Evolutionary conservation across 2,888 invertebrate species (phyloP).

Genomic region (Erebia ligea): DNA sequence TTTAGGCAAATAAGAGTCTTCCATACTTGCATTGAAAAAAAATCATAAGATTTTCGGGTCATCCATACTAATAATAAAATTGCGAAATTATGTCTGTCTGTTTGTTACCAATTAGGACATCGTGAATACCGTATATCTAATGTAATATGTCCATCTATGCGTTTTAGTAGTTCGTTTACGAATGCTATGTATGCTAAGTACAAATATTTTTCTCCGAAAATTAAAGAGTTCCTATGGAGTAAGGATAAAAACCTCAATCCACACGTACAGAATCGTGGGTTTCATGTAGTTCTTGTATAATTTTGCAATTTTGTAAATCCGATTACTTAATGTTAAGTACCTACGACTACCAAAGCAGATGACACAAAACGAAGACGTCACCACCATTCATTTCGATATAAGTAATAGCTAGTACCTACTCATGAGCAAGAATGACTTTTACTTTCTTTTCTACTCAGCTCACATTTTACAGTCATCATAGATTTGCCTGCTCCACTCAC

Average conservation of each 20-base stretch:
- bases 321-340: not conserved
- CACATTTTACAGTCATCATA: conserved; percentile 8
- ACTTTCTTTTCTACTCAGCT: conserved; percentile 20
- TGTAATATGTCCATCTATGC: no score
- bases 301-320: not conserved
- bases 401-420: not conserved
- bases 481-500: conserved; percentile 3
- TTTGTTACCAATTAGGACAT: no score
- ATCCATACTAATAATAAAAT: no score
- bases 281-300: not conserved
- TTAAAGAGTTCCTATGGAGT: no score
- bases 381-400: not conserved
- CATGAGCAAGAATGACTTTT: conserved; percentile 16
- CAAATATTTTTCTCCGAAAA: no score
- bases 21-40: conserved; percentile 28
- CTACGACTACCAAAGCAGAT: not conserved
- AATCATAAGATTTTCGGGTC: not conserved
- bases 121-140: no score
- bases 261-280: no score
- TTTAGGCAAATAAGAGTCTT: conserved; percentile 35
- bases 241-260: no score
- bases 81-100: no score
- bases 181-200: no score
- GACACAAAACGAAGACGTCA: not conserved
- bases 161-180: no score